A percentile compares a stretch with the other conserved stretches of the same genome.
phyloP scores from a whole-genome alignment of 2,888 invertebrate species.

The Patella ulyssiponensis region DNA sequence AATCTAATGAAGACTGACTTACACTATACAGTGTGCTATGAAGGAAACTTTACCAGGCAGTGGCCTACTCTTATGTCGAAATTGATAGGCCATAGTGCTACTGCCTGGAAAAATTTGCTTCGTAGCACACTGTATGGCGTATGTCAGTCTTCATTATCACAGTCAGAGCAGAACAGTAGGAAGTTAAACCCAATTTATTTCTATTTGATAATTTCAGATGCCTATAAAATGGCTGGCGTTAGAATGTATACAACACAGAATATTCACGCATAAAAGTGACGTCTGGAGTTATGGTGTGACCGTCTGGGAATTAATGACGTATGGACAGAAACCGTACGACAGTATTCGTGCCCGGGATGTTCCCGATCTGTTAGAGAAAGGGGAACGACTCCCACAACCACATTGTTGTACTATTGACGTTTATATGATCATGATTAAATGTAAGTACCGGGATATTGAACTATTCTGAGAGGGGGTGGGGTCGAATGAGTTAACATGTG shows the following conservation, averaged over 20 bases:
- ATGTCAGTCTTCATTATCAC: no score
- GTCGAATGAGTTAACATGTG: no score
- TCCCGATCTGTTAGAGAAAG: slow-evolving; percentile 92
- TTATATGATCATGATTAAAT: slow-evolving; percentile 96
- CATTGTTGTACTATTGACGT: slow-evolving; percentile 94
- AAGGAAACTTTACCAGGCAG: no score
- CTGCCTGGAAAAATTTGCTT: no score
- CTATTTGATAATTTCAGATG: slow-evolving; percentile 76
- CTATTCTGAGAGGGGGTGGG: not conserved
- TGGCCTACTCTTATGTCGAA: no score
- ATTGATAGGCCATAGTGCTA: no score
- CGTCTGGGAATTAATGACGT: slow-evolving; percentile 97
- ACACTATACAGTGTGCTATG: no score
- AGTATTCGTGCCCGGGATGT: slow-evolving; percentile 92
- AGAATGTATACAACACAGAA: slow-evolving; percentile 95
- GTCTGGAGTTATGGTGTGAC: slow-evolving; percentile 99
- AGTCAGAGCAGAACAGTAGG: no score
- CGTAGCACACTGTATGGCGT: no score
- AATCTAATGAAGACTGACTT: no score
- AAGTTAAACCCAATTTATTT: slow-evolving; percentile 13
- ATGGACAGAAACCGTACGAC: slow-evolving; percentile 94
- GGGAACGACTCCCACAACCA: slow-evolving; percentile 93
- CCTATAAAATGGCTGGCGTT: slow-evolving; percentile 99
- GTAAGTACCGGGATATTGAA: slow-evolving; percentile 72
- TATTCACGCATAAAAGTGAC: slow-evolving; percentile 98